These are phyloP conservation scores for Psophia crepitans DNA, from an alignment of 2,113 vertebrate genomes.

Conservation along the genomic window DNA sequence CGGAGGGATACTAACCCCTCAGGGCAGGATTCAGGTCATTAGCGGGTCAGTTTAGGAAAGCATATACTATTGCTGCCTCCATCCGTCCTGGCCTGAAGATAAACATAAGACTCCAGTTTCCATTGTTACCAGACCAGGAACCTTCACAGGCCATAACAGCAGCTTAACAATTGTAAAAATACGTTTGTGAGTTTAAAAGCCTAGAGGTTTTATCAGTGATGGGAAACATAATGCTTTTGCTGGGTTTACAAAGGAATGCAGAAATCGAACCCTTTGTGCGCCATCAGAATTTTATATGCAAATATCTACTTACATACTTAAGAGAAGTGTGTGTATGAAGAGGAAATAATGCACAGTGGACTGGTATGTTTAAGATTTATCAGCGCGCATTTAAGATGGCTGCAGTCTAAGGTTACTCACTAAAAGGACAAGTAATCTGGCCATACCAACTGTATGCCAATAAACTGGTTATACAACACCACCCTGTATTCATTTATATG, in stretches of 20 bases:
- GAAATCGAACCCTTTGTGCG: neutral
- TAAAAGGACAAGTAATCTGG: constrained; percentile 20
- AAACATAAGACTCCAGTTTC: constrained; percentile 61
- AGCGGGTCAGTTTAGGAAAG: constrained; percentile 68
- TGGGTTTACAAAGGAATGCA: constrained; percentile 1
- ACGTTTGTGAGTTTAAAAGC: constrained; percentile 37
- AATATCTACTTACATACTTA: constrained; percentile 12
- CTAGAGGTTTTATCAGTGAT: neutral
- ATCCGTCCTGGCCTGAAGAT: constrained; percentile 55
- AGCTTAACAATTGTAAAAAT: constrained; percentile 58
- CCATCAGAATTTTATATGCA: constrained; percentile 23
- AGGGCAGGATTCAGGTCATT: constrained; percentile 70
- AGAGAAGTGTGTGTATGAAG: neutral
- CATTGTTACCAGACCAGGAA: constrained; percentile 32
- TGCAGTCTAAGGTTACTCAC: constrained; percentile 33
- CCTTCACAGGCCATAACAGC: constrained; percentile 24
- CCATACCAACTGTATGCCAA: constrained; percentile 1
- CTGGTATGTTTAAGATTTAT: neutral
- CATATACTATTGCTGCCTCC: constrained; percentile 51
- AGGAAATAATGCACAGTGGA: neutral
- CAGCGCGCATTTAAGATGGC: neutral
- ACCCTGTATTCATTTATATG: constrained; percentile 30
- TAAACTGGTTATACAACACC: constrained; percentile 13
- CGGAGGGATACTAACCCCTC: constrained; percentile 57
- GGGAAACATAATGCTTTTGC: neutral